phyloP scores from a whole-genome alignment of 2,888 invertebrate species.

The Cordylochernes scorpioides region DNA sequence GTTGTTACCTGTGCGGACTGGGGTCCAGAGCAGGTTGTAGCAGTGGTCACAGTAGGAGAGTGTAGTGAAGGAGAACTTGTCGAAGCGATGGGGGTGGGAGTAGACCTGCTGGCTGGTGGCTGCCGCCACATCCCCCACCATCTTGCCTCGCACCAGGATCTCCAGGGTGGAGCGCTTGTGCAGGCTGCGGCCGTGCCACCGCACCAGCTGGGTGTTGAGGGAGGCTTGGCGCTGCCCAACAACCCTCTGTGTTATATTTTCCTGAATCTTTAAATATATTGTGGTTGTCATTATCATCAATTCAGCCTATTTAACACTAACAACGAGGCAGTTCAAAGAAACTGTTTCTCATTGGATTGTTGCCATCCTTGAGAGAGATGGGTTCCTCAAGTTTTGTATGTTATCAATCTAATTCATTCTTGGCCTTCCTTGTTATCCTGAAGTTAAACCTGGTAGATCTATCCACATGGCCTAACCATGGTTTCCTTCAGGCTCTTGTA shows the following conservation, averaged over 20 bases:
- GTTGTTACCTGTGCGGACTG: slow-evolving; percentile 39
- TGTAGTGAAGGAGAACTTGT: slow-evolving; percentile 56
- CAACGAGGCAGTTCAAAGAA: too few species aligned
- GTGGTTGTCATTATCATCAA: slow-evolving; percentile 2
- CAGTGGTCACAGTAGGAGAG: slow-evolving; percentile 72
- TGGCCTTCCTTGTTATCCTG: too few species aligned
- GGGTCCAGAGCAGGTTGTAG: slow-evolving; percentile 64
- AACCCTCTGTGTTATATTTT: slow-evolving; percentile 4
- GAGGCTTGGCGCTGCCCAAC: slow-evolving; percentile 42
- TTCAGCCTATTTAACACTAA: too few species aligned
- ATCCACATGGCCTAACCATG: too few species aligned
- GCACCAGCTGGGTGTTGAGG: slow-evolving; percentile 54
- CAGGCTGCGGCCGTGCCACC: slow-evolving; percentile 52
- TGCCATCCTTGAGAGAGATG: too few species aligned
- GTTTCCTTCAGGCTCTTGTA: too few species aligned
- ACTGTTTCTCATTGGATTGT: too few species aligned
- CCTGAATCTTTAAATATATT: too few species aligned
- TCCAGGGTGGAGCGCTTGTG: slow-evolving; percentile 74
- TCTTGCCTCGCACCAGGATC: slow-evolving; percentile 56
- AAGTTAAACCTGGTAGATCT: too few species aligned
- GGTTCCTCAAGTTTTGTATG: too few species aligned
- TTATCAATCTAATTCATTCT: too few species aligned
- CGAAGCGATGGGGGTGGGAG: slow-evolving; percentile 51
- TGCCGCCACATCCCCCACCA: slow-evolving; percentile 25
- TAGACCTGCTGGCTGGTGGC: slow-evolving; percentile 22